Conservation (phyloP, 2,797 vertebrate genomes). For the Xenopus petersii region DNA sequence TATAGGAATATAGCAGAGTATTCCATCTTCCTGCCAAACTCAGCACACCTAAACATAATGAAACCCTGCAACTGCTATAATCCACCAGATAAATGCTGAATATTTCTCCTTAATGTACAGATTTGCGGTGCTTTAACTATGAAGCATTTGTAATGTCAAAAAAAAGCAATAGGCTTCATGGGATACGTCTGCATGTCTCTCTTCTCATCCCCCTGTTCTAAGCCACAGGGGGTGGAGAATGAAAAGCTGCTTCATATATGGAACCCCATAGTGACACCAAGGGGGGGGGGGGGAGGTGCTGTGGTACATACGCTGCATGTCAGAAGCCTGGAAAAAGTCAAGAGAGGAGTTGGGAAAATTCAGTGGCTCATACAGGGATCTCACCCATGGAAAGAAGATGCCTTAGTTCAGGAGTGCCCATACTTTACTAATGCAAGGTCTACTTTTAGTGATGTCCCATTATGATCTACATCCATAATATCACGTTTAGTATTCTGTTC, state of each 20-base stretch:
- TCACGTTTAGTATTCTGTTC: too few species aligned
- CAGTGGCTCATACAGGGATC: not conserved
- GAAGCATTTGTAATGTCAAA: too few species aligned
- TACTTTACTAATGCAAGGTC: too few species aligned
- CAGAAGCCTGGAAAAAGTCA: conserved; percentile 26
- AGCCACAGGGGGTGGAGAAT: conserved; percentile 7
- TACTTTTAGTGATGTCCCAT: too few species aligned
- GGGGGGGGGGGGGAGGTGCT: conserved; percentile 2
- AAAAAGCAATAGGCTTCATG: not conserved
- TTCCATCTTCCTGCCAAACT: too few species aligned
- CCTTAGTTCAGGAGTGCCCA: conserved; percentile 3
- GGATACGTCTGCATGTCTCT: not conserved
- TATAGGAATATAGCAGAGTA: too few species aligned
- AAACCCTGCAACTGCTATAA: too few species aligned
- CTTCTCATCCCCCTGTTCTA: not conserved
- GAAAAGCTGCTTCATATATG: not conserved
- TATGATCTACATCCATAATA: not conserved
- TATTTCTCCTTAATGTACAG: too few species aligned
- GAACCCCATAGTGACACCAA: not conserved
- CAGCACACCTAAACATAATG: too few species aligned
- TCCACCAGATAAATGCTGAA: too few species aligned
- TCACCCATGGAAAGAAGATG: not conserved
- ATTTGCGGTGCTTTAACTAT: too few species aligned
- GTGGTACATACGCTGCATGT: conserved; percentile 11
- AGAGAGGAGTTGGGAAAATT: too few species aligned